Base-by-base conservation (phyloP, 2,888 invertebrate species). In the Teleiodes luculella region DNA sequence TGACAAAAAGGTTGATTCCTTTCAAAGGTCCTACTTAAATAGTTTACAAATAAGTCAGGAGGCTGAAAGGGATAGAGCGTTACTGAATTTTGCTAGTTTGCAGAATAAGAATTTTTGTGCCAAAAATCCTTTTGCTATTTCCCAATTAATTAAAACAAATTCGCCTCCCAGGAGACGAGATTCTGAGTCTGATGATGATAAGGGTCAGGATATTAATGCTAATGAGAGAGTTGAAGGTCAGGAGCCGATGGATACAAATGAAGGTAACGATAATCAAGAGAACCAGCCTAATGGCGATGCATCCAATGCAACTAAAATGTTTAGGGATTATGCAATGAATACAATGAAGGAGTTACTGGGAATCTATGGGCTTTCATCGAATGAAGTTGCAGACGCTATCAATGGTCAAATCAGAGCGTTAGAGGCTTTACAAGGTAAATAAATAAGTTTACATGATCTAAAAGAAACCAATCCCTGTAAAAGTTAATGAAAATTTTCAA, bases 281-380 rank as follows among this genome's bases (percentile, higher is more conserved):
- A 35, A 67, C 5, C 76, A 75, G 50, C 85, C 83, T 54, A 86
- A 90, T 64, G 87, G 90, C 16, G 87, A 89, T 33, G 75, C 80
- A 31, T 78, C 83, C 36, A 84, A 81, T 59, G 85, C 91, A 58
- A 90, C 91, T 64, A 91, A 91, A 62, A 93, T 93, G 63, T 90
- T 95, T 80, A 91, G 94, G 67, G 95, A 95, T 70, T 95, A 94
- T 75, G 95, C 95, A 3, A 93, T 95, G 87, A 94, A 93, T 65
- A 95, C 95, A 8, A 94, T 95, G 94, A 92, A 94, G 65, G 95
- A 95, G 73, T 80, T 95, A 49, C 83, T 95, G 54, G 94, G 94
- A 28, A 94, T 95, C 67, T 95, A 95, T 74, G 95, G 95, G 18
- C 85, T 95, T 63, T 93, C 93, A 53, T 92, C 92, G 14, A 90